These are phyloP conservation scores for Drosophila subsilvestris DNA, from an alignment of 2,888 invertebrate genomes.

Conservation along the genomic window DNA sequence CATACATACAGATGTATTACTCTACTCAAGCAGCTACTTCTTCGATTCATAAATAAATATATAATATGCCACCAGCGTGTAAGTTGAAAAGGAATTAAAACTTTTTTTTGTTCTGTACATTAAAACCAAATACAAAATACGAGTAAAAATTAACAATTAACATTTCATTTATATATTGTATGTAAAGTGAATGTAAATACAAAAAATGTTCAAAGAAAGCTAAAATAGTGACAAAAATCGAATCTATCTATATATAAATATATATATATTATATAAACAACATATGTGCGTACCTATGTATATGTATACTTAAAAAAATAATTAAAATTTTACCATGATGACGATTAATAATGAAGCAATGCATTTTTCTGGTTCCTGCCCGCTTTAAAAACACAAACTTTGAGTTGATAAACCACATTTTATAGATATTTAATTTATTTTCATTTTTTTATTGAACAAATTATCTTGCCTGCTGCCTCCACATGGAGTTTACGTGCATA, in stretches of 20 bases:
- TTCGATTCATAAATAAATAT: slow-evolving; percentile 38
- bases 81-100: slow-evolving; percentile 47
- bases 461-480: too few species aligned
- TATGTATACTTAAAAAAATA: slow-evolving; percentile 64
- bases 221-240: slow-evolving; percentile 39
- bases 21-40: slow-evolving; percentile 35
- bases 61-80: slow-evolving; percentile 38
- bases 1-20: not conserved
- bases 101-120: slow-evolving; percentile 57
- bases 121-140: slow-evolving; percentile 23
- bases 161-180: slow-evolving; percentile 43
- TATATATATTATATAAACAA: slow-evolving; percentile 52
- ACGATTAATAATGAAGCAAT: slow-evolving; percentile 56
- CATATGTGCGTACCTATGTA: slow-evolving; percentile 55
- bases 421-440: slow-evolving; percentile 28
- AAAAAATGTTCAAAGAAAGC: slow-evolving; percentile 25
- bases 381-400: too few species aligned
- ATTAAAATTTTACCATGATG: slow-evolving; percentile 56
- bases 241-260: slow-evolving; percentile 47
- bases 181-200: slow-evolving; percentile 49
- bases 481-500: too few species aligned
- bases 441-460: not conserved
- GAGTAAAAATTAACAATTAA: slow-evolving; percentile 26
- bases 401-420: not conserved
- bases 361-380: slow-evolving; percentile 17